Evolutionary conservation across 2,797 vertebrate species (phyloP).

Genomic region (Anguilla marmorata): DNA sequence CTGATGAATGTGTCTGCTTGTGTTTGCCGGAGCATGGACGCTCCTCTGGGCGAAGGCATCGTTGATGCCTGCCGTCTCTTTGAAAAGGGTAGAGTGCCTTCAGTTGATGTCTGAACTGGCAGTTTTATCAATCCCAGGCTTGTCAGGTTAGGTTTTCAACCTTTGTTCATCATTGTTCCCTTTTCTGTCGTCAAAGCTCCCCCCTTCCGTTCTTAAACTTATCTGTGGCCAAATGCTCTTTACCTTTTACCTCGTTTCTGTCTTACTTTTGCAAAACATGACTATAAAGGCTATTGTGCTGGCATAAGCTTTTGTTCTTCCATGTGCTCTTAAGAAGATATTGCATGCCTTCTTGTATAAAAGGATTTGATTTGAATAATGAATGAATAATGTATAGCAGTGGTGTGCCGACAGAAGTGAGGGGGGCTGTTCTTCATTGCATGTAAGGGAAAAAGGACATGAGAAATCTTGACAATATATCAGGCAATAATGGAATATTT

Average conservation of each 20-base stretch:
- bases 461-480: neutral
- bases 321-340: constrained; percentile 3
- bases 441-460: neutral
- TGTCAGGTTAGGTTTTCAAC: neutral
- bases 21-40: constrained; percentile 17
- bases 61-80: neutral
- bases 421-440: neutral
- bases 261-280: neutral
- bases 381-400: neutral
- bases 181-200: neutral
- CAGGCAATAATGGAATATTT: neutral
- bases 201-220: neutral
- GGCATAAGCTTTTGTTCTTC: neutral
- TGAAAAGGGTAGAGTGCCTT: neutral
- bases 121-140: neutral
- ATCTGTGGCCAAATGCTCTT: neutral
- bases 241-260: neutral
- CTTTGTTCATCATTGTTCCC: neutral
- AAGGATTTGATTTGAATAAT: neutral
- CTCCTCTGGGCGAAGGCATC: neutral
- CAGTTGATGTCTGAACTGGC: neutral
- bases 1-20: constrained; percentile 38
- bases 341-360: neutral
- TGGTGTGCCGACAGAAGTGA: neutral
- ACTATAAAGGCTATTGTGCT: neutral